phyloP scores from a whole-genome alignment of 2,797 vertebrate species.

The Macropus fuliginosus region DNA sequence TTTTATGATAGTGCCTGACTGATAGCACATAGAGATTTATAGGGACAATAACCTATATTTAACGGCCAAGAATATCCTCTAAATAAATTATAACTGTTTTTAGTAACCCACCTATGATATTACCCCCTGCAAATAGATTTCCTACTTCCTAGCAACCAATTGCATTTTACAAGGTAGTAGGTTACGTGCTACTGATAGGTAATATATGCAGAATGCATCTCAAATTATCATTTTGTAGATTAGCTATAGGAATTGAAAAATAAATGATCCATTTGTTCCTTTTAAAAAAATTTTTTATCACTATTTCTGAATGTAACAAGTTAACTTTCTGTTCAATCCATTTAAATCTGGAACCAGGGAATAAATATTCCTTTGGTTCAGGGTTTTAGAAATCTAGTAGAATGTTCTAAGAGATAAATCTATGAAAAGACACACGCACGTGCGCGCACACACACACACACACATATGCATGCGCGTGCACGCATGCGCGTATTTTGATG shows the following conservation, averaged over 20 bases:
- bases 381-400: constrained; percentile 51
- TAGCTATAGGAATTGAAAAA: constrained; percentile 41
- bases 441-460: neutral
- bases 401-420: constrained; percentile 46
- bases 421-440: constrained; percentile 43
- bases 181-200: neutral
- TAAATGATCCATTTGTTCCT: constrained; percentile 59
- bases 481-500: constrained; percentile 6
- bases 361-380: constrained; percentile 30
- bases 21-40: constrained; percentile 40
- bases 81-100: constrained; percentile 56
- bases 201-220: constrained; percentile 35
- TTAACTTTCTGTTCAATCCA: constrained; percentile 50
- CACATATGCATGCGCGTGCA: neutral
- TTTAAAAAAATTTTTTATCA: constrained; percentile 38
- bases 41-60: constrained; percentile 57
- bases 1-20: constrained; percentile 4
- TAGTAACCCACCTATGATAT: constrained; percentile 36
- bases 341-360: constrained; percentile 15
- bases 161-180: constrained; percentile 18
- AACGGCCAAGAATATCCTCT: constrained; percentile 38
- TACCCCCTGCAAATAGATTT: constrained; percentile 25
- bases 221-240: constrained; percentile 37
- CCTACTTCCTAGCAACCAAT: constrained; percentile 39
- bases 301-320: constrained; percentile 70